A percentile compares a stretch with the other conserved stretches of the same genome.
These are phyloP conservation scores for Teleogryllus occipitalis DNA, from an alignment of 1,140 invertebrate genomes.

Conservation along the genomic window DNA sequence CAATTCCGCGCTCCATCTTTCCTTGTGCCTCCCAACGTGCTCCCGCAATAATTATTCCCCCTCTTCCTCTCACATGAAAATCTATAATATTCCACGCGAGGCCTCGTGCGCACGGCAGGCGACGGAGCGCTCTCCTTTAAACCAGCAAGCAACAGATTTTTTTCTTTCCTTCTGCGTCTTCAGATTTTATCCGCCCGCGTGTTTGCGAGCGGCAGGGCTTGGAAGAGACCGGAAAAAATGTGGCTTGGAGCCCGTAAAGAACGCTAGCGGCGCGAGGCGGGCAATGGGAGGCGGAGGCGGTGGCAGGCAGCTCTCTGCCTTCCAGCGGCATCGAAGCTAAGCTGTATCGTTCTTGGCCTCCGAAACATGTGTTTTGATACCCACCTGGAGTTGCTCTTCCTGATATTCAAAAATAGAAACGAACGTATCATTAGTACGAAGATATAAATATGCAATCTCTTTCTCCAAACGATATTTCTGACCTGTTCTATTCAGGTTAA, in stretches of 20 bases:
- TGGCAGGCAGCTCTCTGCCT: neutral
- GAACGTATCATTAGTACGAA: neutral
- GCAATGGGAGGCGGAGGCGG: neutral
- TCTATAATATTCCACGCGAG: neutral
- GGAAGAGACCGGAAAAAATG: neutral
- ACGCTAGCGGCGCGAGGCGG: neutral
- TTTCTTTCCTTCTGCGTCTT: neutral
- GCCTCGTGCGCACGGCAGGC: neutral
- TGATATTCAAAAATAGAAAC: neutral
- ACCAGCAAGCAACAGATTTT: neutral
- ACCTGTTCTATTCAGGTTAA: neutral
- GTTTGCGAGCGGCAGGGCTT: neutral
- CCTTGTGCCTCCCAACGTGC: neutral
- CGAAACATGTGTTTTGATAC: neutral
- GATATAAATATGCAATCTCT: constrained; percentile 1
- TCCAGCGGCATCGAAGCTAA: neutral
- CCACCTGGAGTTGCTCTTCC: neutral
- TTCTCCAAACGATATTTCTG: neutral
- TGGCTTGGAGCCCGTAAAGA: neutral
- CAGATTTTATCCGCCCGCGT: neutral
- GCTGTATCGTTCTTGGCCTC: neutral
- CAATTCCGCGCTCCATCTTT: neutral
- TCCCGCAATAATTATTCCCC: neutral
- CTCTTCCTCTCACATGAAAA: neutral
- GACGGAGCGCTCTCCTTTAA: neutral